Conservation (phyloP, 2,888 invertebrate genomes). For the Hirtodrosophila alboralis region DNA sequence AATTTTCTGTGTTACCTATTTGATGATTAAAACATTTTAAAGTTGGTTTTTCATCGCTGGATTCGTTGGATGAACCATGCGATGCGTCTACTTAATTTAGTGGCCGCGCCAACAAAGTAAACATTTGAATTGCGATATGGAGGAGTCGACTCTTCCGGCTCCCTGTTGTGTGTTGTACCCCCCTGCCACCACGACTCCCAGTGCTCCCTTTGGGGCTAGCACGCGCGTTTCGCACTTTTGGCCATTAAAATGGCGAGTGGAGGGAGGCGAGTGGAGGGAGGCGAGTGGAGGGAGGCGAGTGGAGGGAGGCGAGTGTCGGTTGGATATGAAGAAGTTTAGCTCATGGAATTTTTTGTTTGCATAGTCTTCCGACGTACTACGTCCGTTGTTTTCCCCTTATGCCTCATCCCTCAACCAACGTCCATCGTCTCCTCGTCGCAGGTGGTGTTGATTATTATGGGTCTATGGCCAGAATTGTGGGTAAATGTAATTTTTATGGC, state of each 20-base stretch:
- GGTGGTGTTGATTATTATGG: constrained; percentile 73
- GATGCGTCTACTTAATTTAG: constrained; percentile 61
- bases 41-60: constrained; percentile 32
- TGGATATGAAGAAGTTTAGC: background rate
- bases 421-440: constrained; percentile 34
- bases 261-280: background rate
- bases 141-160: background rate
- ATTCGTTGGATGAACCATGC: constrained; percentile 8
- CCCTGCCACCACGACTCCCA: background rate
- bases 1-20: constrained; percentile 8
- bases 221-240: constrained; percentile 54
- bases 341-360: constrained; percentile 45
- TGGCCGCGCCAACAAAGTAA: constrained; percentile 57
- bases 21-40: constrained; percentile 70
- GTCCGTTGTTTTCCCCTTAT: constrained; percentile 14
- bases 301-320: background rate
- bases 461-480: constrained; percentile 33
- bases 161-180: background rate
- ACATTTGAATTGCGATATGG: constrained; percentile 52
- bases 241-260: constrained; percentile 33
- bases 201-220: constrained; percentile 6
- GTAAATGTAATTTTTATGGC: constrained; percentile 73
- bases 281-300: background rate
- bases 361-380: constrained; percentile 35
- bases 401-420: background rate